Evolutionary conservation across 2,888 invertebrate species (phyloP).

Genomic region (Chloromyia formosa): DNA sequence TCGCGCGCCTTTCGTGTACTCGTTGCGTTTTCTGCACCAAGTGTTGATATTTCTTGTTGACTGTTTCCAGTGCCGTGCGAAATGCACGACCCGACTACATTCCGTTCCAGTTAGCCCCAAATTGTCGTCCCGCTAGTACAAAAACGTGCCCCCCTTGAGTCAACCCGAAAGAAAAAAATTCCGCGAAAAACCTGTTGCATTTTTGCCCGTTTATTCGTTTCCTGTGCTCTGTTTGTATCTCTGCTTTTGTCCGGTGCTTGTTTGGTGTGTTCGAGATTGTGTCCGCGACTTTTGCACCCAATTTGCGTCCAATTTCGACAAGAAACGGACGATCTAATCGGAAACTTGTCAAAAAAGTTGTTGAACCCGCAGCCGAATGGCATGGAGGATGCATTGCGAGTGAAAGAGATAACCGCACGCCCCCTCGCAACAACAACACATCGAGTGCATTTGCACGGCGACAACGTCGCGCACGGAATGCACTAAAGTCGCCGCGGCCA

Average conservation of each 20-base stretch:
- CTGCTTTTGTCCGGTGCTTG: background rate
- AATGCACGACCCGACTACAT: too few species aligned
- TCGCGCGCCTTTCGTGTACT: background rate
- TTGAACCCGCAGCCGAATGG: background rate
- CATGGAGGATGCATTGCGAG: conserved; percentile 20
- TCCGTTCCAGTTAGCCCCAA: too few species aligned
- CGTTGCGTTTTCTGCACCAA: conserved; percentile 1
- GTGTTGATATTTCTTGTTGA: conserved; percentile 13
- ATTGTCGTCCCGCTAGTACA: background rate
- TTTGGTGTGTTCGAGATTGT: background rate
- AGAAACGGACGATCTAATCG: conserved; percentile 2
- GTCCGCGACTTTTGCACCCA: background rate
- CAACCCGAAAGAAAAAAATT: background rate
- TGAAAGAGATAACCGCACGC: conserved; percentile 12
- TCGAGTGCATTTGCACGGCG: background rate
- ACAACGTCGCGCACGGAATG: conserved; percentile 6
- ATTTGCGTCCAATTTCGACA: background rate
- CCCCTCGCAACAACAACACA: background rate
- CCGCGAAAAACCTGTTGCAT: conserved; percentile 34
- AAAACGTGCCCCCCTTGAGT: background rate
- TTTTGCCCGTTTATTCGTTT: background rate
- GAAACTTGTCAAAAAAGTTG: background rate
- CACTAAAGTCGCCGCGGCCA: background rate
- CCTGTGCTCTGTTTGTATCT: background rate
- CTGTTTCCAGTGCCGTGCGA: background rate